phyloP scores from a whole-genome alignment of 2,888 invertebrate genomes.

The Stenchaetothrips biformis region DNA sequence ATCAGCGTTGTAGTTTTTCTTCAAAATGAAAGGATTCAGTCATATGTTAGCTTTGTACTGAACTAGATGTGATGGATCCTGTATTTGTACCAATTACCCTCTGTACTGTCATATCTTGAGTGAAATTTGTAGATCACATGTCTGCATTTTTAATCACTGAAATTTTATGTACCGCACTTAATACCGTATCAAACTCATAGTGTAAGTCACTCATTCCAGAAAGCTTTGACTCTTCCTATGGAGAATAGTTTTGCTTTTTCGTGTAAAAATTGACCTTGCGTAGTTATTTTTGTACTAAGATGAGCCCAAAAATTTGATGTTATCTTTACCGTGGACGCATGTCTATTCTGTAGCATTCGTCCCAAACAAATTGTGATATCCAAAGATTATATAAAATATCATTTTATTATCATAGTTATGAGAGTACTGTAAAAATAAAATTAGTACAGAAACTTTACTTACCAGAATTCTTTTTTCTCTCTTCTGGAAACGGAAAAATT shows the following conservation, averaged over 20 bases:
- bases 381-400: constrained; percentile 17
- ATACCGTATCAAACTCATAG: not conserved
- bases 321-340: constrained; percentile 6
- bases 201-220: not conserved
- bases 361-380: constrained; percentile 8
- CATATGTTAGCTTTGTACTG: constrained; percentile 6
- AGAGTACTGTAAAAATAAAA: constrained; percentile 10
- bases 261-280: not conserved
- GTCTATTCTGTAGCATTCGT: not conserved
- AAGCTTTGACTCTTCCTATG: not conserved
- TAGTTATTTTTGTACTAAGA: constrained; percentile 20
- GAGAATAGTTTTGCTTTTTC: not conserved
- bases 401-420: constrained; percentile 12
- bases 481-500: too few species aligned
- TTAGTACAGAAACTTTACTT: not conserved
- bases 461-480: too few species aligned
- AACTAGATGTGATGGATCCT: not conserved
- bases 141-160: not conserved
- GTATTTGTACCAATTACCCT: not conserved
- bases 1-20: not conserved
- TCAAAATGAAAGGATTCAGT: not conserved
- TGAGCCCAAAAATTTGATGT: constrained; percentile 9
- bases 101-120: not conserved
- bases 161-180: not conserved
- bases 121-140: not conserved